phyloP scores from a whole-genome alignment of 2,888 invertebrate genomes.

The Mythimna impura region DNA sequence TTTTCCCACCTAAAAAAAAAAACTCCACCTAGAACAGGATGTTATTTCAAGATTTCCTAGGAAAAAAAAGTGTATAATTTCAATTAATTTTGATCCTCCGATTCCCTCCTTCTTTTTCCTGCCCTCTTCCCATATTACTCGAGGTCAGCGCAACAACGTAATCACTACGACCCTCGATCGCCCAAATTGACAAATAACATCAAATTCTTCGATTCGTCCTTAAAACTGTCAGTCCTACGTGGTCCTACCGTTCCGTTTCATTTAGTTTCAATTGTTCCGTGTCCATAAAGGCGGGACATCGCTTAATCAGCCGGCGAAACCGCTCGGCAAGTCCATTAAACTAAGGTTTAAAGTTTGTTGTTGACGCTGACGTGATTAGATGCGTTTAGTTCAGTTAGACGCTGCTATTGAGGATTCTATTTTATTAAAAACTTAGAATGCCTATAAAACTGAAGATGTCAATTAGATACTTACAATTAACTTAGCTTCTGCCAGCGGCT shows the following conservation, averaged over 20 bases:
- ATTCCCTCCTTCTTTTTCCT: too few species aligned
- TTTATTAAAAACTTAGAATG: not conserved
- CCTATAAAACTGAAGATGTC: too few species aligned
- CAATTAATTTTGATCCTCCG: too few species aligned
- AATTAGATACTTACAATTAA: too few species aligned
- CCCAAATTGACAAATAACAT: constrained; percentile 34
- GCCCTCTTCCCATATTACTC: too few species aligned
- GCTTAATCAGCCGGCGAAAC: constrained; percentile 55
- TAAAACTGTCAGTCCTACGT: constrained; percentile 34
- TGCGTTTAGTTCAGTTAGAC: constrained; percentile 22
- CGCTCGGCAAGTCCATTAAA: constrained; percentile 57
- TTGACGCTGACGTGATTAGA: constrained; percentile 54
- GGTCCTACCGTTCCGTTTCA: constrained; percentile 43
- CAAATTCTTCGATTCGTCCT: constrained; percentile 30
- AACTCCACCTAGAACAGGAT: too few species aligned
- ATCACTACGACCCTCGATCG: constrained; percentile 13
- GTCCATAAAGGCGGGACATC: constrained; percentile 53
- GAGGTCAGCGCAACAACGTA: too few species aligned
- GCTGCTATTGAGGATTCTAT: constrained; percentile 25
- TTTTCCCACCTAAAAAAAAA: too few species aligned
- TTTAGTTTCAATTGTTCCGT: constrained; percentile 55
- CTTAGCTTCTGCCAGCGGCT: too few species aligned
- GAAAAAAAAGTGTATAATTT: too few species aligned
- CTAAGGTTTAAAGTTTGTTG: constrained; percentile 60
- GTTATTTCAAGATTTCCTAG: too few species aligned